A percentile compares a stretch with the other conserved stretches of the same genome.
Evolutionary conservation across 1,140 invertebrate genomes (phyloP).

Genomic region (Euwallacea similis): DNA sequence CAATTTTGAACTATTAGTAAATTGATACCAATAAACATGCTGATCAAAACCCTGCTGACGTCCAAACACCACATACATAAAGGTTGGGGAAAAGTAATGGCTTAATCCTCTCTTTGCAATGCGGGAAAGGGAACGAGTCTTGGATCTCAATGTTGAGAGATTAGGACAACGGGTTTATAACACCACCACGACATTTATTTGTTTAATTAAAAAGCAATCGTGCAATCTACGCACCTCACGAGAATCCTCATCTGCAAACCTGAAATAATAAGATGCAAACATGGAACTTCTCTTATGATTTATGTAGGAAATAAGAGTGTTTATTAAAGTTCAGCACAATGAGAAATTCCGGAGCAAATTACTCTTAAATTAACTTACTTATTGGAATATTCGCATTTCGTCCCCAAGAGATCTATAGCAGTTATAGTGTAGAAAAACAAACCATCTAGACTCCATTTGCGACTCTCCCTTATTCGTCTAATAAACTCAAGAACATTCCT

Average conservation of each 20-base stretch:
- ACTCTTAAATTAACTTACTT: neutral
- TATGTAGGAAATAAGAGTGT: no score
- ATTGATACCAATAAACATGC: no score
- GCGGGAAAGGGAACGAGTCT: conserved; percentile 7
- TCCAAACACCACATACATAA: no score
- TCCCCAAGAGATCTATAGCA: conserved; percentile 40
- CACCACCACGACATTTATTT: conserved; percentile 5
- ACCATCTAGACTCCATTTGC: conserved; percentile 43
- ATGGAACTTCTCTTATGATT: no score
- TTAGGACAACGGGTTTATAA: neutral
- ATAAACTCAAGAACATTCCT: conserved; percentile 48
- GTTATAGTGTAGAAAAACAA: conserved; percentile 46
- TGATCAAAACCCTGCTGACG: no score
- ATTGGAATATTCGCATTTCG: neutral
- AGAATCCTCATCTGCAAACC: conserved; percentile 8
- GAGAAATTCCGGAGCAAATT: neutral
- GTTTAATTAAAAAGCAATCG: conserved; percentile 17
- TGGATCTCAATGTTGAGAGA: conserved; percentile 13
- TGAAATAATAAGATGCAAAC: conserved; percentile 1
- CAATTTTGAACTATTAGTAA: no score
- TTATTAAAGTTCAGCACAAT: neutral
- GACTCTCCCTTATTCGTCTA: conserved; percentile 40
- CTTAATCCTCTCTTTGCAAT: no score
- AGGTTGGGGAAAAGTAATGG: no score
- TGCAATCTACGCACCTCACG: conserved; percentile 33